Evolutionary conservation across 2,888 invertebrate genomes (phyloP).

Genomic region (Cerastis leucographa): DNA sequence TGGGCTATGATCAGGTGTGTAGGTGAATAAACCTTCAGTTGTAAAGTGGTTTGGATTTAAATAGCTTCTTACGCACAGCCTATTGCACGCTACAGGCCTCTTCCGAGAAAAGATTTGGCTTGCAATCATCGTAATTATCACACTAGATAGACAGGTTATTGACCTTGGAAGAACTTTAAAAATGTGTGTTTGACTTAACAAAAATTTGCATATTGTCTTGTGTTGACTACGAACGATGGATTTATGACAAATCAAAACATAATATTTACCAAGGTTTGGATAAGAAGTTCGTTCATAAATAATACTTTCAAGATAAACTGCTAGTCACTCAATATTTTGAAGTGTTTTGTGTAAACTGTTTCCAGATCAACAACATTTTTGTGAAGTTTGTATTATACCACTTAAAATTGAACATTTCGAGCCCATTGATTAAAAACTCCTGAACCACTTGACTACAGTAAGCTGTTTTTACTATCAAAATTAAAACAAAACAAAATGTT

Average conservation of each 20-base stretch:
- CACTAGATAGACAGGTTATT: not conserved
- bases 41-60: constrained; percentile 18
- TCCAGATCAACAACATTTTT: constrained; percentile 6
- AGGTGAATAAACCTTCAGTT: constrained; percentile 20
- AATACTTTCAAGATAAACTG: constrained; percentile 20
- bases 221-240: not conserved
- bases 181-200: constrained; percentile 4
- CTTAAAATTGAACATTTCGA: constrained; percentile 33
- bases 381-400: not conserved
- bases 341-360: constrained; percentile 34
- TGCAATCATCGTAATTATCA: not conserved
- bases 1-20: constrained; percentile 13
- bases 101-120: constrained; percentile 9
- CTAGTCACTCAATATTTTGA: constrained; percentile 13
- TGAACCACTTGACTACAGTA: not conserved
- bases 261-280: constrained; percentile 1
- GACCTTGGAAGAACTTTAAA: not conserved
- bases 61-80: constrained; percentile 27
- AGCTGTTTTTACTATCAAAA: not conserved
- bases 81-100: constrained; percentile 18
- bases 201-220: constrained; percentile 20
- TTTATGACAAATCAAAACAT: constrained; percentile 29
- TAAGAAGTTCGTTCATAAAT: constrained; percentile 16
- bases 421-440: not conserved
- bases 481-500: not conserved